Evolutionary conservation across 2,888 invertebrate genomes (phyloP), one percentile per base, ranked within the genome.

Genomic region (Leucoma salicis): DNA sequence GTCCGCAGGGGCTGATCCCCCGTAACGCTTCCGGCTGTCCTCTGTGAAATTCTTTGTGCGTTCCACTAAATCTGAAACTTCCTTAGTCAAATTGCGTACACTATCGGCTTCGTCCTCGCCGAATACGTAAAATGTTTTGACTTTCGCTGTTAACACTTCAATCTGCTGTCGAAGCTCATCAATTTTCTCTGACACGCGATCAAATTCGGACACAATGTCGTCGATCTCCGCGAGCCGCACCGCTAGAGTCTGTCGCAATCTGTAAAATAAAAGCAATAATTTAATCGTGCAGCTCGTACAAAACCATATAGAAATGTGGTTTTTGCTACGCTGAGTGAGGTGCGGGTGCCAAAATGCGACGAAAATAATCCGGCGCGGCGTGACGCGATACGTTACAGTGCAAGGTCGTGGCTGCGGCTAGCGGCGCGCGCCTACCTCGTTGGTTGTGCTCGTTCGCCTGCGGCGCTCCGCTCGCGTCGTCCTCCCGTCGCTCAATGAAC

Each of bases 201-300:
- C 93, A 78, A 97, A 94, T 83, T 94, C 93, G 70, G 93, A 91
- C 73, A 96, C 92, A 78, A 96, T 94, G 72, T 92, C 92, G 81
- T 91, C 92, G 71, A 94, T 92, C 82, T 94, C 95, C 67, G 91
- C 91, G 76, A 93, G 92, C 89, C 94, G 95, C 76, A 93, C 94
- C 85, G 92, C 92, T 72, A 96, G 90, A 72, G 93, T 93, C 79
- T 93, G 93, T 91, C 94, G 92, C 91, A 96, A 95, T 92, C 96
- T 97, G 91, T 46, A 87, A 81, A 73, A 79, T 63, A 82, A 59
- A 60, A 45, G 21, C 8, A 21, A 50, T 53, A 55, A 63, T 76
- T 66, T 68, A 63, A 68, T 60, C 66, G 76, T 71, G 61, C 53
- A 57, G 57, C 65, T 66, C 71, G 64, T 64, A 64, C 59, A 51